Evolutionary conservation across 2,888 invertebrate species (phyloP).

Genomic region (Dicyrtomina minuta): DNA sequence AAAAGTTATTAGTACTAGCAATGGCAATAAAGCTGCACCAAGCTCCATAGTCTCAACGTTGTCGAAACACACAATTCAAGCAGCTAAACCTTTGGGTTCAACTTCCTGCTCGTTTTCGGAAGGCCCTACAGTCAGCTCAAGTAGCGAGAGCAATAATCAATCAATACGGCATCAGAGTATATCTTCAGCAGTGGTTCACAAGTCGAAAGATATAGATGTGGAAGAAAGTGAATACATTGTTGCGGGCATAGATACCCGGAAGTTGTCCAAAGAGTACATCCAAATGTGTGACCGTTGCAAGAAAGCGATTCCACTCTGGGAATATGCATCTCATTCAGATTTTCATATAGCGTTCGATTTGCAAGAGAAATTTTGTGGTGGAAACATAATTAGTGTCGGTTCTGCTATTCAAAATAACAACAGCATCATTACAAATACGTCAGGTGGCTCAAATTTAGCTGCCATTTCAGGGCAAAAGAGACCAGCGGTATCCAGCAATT

Average conservation of each 20-base stretch:
- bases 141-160: no score
- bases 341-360: constrained; percentile 81
- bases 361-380: constrained; percentile 62
- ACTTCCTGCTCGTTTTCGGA: no score
- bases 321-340: constrained; percentile 74
- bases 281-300: constrained; percentile 69
- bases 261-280: constrained; percentile 15
- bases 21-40: no score
- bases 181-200: no score
- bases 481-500: background rate
- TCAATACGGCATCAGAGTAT: no score
- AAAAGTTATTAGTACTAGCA: no score
- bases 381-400: background rate
- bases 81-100: no score
- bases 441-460: no score
- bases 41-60: no score
- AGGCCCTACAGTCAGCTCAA: no score
- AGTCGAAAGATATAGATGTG: no score
- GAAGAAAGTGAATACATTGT: background rate
- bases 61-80: no score
- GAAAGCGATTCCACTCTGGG: constrained; percentile 63
- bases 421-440: background rate
- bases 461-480: constrained; percentile 8
- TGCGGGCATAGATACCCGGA: constrained; percentile 1
- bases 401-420: background rate